phyloP scores from a whole-genome alignment of 2,113 vertebrate genomes.

The Hemicordylus capensis region DNA sequence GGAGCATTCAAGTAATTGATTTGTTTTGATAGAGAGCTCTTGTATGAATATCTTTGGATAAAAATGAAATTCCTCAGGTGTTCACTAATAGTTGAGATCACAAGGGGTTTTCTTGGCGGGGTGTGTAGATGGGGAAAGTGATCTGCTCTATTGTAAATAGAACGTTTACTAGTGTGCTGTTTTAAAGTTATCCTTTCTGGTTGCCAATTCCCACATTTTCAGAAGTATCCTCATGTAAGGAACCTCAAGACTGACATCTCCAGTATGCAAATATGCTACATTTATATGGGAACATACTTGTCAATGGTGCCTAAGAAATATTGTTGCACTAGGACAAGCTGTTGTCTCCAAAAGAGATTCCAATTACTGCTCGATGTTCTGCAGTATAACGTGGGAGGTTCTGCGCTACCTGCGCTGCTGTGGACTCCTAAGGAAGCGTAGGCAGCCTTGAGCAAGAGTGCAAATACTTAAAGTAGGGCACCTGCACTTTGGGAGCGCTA shows the following conservation, averaged over 20 bases:
- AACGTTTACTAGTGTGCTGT: not conserved
- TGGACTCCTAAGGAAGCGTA: no score
- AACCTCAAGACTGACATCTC: accelerated
- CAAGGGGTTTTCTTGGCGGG: not conserved
- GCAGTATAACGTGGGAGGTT: no score
- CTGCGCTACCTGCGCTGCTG: no score
- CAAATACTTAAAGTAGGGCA: no score
- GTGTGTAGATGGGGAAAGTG: not conserved
- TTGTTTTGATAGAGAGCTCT: not conserved
- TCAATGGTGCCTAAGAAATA: not conserved
- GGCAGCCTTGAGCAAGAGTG: no score
- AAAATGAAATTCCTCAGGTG: not conserved
- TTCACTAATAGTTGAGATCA: not conserved
- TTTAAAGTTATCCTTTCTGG: not conserved
- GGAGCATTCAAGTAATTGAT: not conserved
- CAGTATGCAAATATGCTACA: accelerated
- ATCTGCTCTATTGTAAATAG: not conserved
- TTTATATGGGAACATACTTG: not conserved
- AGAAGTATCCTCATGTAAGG: not conserved
- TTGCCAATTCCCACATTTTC: not conserved
- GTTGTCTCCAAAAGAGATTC: not conserved
- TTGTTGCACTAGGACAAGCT: not conserved
- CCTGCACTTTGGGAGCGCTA: no score
- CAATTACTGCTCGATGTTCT: no score
- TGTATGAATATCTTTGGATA: not conserved